phyloP scores from a whole-genome alignment of 1,140 invertebrate genomes.

The Sycobia sp. region DNA sequence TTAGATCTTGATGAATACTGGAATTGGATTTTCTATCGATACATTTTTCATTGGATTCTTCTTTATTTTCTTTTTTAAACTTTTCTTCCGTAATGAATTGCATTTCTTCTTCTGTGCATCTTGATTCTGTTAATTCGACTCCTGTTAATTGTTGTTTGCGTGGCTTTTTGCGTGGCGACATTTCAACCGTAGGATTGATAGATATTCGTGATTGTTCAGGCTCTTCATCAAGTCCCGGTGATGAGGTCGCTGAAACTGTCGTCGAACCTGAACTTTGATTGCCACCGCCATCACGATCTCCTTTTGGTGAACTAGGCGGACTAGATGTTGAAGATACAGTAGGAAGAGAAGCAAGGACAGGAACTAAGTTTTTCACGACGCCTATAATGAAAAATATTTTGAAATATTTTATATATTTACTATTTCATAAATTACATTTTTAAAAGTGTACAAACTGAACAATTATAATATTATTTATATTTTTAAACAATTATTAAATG shows the following conservation, averaged over 20 bases:
- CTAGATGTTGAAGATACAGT: slow-evolving; percentile 53
- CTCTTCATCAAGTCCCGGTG: slow-evolving; percentile 71
- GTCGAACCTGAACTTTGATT: slow-evolving; percentile 72
- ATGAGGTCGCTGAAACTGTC: slow-evolving; percentile 78
- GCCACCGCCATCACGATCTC: slow-evolving; percentile 56
- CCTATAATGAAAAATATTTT: slow-evolving; percentile 32
- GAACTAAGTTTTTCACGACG: slow-evolving; percentile 65
- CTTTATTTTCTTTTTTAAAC: slow-evolving; percentile 60
- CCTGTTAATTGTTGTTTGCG: slow-evolving; percentile 59
- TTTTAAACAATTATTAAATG: too few relatives aligned
- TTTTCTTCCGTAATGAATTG: slow-evolving; percentile 69
- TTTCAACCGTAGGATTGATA: slow-evolving; percentile 55
- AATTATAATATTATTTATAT: too few relatives aligned
- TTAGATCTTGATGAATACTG: slow-evolving; percentile 30
- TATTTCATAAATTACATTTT: too few relatives aligned
- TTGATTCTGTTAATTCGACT: slow-evolving; percentile 55
- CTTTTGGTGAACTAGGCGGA: slow-evolving; percentile 60
- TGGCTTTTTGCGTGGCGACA: slow-evolving; percentile 65
- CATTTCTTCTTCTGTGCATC: slow-evolving; percentile 72
- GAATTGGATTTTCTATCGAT: slow-evolving; percentile 44
- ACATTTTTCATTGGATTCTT: slow-evolving; percentile 51
- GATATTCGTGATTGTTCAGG: slow-evolving; percentile 60
- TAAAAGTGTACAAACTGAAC: too few relatives aligned
- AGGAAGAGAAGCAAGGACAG: slow-evolving; percentile 64
- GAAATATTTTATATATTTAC: too few relatives aligned